Conservation (phyloP, 2,113 vertebrate genomes). For the Sialia sialis region DNA sequence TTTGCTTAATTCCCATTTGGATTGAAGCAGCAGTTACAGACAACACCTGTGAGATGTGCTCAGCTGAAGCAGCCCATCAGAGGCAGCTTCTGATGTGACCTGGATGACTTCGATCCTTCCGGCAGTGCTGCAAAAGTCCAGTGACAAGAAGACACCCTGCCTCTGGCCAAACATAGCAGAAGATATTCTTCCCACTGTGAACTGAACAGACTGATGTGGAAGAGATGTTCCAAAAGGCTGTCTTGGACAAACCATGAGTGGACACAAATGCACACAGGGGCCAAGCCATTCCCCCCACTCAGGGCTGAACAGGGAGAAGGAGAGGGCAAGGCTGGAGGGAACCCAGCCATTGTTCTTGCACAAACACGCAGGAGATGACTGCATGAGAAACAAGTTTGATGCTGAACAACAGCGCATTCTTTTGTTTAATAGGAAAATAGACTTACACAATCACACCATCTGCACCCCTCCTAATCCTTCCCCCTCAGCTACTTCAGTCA, state of each 20-base stretch:
- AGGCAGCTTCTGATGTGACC: background rate
- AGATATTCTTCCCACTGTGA: background rate
- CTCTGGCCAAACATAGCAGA: background rate
- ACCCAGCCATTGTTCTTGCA: conserved; percentile 31
- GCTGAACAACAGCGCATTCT: conserved; percentile 35
- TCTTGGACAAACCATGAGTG: rapidly evolving
- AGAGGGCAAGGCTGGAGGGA: background rate
- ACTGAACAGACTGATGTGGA: background rate
- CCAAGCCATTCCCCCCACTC: background rate
- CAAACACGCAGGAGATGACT: background rate
- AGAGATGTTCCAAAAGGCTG: background rate
- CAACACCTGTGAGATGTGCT: background rate
- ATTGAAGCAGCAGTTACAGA: background rate
- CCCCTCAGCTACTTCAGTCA: background rate
- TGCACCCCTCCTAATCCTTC: conserved; percentile 13
- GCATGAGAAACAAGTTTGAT: conserved; percentile 1
- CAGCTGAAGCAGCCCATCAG: background rate
- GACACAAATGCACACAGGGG: rapidly evolving
- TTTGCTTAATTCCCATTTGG: background rate
- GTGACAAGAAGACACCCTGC: background rate
- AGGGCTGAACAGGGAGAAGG: background rate
- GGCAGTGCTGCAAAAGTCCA: background rate
- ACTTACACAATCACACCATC: conserved; percentile 53
- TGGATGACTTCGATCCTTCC: background rate
- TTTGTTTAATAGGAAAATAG: conserved; percentile 29